These are phyloP conservation scores for Alosa sapidissima DNA, from an alignment of 2,797 vertebrate genomes.

Conservation along the genomic window DNA sequence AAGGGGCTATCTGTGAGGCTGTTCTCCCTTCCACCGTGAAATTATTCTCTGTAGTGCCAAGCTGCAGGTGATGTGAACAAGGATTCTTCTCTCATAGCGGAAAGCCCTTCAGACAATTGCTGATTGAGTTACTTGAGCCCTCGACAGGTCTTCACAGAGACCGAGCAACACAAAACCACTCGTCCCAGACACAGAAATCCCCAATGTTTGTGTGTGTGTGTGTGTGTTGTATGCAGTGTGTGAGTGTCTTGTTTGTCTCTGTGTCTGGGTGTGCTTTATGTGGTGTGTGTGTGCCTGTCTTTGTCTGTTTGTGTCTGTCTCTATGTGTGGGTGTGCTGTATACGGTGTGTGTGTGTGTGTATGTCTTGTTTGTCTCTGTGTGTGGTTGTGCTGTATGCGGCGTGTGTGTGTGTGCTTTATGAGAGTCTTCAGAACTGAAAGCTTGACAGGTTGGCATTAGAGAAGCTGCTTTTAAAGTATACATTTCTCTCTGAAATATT, in stretches of 20 bases:
- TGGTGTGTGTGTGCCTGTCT: background rate
- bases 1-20: background rate
- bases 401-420: background rate
- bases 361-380: background rate
- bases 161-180: background rate
- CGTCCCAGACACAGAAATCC: background rate
- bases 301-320: background rate
- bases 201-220: background rate
- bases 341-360: background rate
- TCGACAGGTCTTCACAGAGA: background rate
- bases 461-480: background rate
- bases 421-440: background rate
- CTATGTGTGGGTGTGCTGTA: background rate
- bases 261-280: background rate
- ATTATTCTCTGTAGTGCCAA: background rate
- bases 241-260: background rate
- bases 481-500: background rate
- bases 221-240: background rate
- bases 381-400: background rate
- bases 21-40: background rate
- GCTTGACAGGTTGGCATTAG: background rate
- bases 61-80: constrained; percentile 16
- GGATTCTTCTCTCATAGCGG: constrained; percentile 1
- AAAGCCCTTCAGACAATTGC: background rate
- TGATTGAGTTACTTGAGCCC: constrained; percentile 7